These are phyloP conservation scores for Pterocles burchelli DNA, from an alignment of 2,113 vertebrate species.

Conservation along the genomic window DNA sequence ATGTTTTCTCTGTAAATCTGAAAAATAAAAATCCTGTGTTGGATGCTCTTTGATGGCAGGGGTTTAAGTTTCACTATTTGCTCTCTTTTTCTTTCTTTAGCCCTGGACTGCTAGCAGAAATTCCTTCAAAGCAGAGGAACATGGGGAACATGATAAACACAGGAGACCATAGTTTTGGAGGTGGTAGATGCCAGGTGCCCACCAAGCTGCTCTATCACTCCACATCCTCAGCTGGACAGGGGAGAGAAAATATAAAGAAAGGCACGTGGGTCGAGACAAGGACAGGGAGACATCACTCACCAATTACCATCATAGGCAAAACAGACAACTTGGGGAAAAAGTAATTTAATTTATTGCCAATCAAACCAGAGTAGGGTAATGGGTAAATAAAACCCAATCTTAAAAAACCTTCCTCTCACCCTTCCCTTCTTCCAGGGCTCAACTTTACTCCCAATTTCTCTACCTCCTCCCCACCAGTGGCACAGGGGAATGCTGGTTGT, in stretches of 20 bases:
- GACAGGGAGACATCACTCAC: no score
- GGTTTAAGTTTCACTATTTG: neutral
- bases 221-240: neutral
- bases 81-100: neutral
- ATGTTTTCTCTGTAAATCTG: neutral
- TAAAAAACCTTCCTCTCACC: neutral
- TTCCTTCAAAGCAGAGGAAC: neutral
- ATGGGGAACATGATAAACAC: neutral
- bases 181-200: neutral
- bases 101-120: neutral
- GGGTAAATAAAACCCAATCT: neutral
- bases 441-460: neutral
- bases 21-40: neutral
- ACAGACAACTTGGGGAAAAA: no score
- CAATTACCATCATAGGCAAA: no score
- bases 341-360: neutral
- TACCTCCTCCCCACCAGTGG: fast-evolving
- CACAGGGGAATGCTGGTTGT: fast-evolving
- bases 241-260: neutral
- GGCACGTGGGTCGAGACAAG: neutral
- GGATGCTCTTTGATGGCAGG: neutral
- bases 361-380: neutral
- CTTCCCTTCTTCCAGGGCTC: neutral
- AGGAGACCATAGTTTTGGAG: neutral
- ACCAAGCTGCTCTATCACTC: neutral